Conservation (phyloP, 2,797 vertebrate genomes). For the Salarias fasciatus region DNA sequence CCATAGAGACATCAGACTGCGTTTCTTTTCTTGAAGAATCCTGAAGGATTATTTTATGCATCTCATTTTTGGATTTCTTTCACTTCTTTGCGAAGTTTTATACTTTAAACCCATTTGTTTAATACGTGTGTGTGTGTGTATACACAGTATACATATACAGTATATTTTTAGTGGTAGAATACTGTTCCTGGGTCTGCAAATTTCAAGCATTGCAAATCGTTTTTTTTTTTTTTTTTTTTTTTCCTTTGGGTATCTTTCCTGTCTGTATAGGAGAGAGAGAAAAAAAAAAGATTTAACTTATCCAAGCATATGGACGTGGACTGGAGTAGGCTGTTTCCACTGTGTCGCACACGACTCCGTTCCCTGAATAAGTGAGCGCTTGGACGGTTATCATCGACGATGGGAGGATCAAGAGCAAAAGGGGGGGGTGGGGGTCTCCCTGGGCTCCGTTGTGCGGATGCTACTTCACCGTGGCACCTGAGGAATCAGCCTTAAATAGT, state of each 20-base stretch:
- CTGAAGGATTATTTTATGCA: slow-evolving; percentile 64
- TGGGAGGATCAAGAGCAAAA: slow-evolving; percentile 13
- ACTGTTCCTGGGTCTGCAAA: slow-evolving; percentile 53
- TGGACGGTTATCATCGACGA: slow-evolving; percentile 28
- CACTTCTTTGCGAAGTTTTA: slow-evolving; percentile 66
- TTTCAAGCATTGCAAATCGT: slow-evolving; percentile 53
- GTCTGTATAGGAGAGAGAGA: slow-evolving; percentile 27
- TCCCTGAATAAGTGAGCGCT: slow-evolving; percentile 16
- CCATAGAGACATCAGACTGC: slow-evolving; percentile 43
- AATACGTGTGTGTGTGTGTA: slow-evolving; percentile 70
- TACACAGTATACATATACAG: slow-evolving; percentile 63
- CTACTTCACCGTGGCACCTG: slow-evolving; percentile 37
- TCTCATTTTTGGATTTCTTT: slow-evolving; percentile 66
- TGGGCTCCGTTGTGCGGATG: slow-evolving; percentile 24
- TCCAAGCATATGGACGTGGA: slow-evolving; percentile 54
- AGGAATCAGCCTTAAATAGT: slow-evolving; percentile 61
- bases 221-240: slow-evolving; percentile 56
- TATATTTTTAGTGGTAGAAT: slow-evolving; percentile 72
- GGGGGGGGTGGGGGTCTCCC: slow-evolving; percentile 7
- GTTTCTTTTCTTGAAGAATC: slow-evolving; percentile 44
- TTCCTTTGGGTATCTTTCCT: slow-evolving; percentile 59
- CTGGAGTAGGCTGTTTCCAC: slow-evolving; percentile 51
- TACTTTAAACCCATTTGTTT: slow-evolving; percentile 70
- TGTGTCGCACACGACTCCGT: neutral
- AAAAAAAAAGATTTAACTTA: slow-evolving; percentile 42